Conservation (phyloP, 30 jellyfish, hydroid and myxozoan genomes). For the Turritopsis rubra region DNA sequence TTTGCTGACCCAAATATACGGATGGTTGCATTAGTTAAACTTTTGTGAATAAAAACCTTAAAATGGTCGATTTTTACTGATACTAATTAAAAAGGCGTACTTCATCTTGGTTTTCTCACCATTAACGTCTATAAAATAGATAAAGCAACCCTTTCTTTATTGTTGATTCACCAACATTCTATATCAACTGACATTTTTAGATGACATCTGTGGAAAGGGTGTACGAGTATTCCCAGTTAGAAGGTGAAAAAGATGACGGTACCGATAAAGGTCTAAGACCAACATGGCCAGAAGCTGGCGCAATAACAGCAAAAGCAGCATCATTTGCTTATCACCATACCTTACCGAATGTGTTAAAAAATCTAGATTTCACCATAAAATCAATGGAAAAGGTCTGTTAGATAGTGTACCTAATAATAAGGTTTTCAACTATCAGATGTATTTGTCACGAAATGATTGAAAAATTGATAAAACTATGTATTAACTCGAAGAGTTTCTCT, state of each 20-base stretch:
- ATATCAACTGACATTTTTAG: too few species aligned
- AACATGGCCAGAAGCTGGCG: slow-evolving; percentile 69
- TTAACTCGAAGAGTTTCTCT: background rate
- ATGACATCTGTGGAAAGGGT: slow-evolving; percentile 86
- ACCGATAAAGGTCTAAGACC: slow-evolving; percentile 8
- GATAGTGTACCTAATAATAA: too few species aligned
- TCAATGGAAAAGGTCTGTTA: slow-evolving; percentile 43
- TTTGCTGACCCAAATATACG: too few species aligned
- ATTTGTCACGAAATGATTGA: background rate
- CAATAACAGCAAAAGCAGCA: slow-evolving; percentile 59
- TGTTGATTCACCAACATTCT: too few species aligned
- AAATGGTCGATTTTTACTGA: too few species aligned
- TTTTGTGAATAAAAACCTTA: too few species aligned
- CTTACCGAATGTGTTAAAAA: slow-evolving; percentile 57
- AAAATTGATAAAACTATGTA: background rate
- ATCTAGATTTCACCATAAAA: slow-evolving; percentile 27
- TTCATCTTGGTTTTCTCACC: too few species aligned
- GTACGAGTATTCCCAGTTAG: slow-evolving; percentile 59
- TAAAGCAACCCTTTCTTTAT: too few species aligned
- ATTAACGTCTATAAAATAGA: too few species aligned
- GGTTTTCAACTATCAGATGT: background rate
- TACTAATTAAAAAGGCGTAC: too few species aligned
- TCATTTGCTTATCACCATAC: slow-evolving; percentile 66
- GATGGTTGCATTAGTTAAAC: too few species aligned
- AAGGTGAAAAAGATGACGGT: slow-evolving; percentile 52